Conservation (phyloP, 2,888 invertebrate species). For the Hyppa rectilinea region DNA sequence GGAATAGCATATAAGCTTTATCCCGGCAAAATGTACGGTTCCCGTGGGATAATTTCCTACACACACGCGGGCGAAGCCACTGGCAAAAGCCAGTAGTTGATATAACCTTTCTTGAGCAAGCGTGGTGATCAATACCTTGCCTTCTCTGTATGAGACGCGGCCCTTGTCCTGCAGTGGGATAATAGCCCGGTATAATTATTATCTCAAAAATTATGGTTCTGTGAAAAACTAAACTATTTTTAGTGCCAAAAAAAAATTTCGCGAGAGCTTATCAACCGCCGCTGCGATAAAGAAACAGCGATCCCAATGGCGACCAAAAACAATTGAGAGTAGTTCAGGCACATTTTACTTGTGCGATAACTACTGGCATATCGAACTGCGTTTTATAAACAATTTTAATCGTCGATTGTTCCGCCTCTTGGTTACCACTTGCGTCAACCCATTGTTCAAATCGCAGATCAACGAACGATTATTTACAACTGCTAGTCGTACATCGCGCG, state of each 20-base stretch:
- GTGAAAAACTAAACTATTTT: neutral
- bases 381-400: conserved; percentile 88
- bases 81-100: too few species aligned
- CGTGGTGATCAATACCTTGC: too few species aligned
- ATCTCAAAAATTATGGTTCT: neutral
- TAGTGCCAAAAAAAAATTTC: conserved; percentile 14
- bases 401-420: conserved; percentile 85
- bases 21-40: too few species aligned
- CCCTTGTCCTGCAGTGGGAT: too few species aligned
- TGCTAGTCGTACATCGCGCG: conserved; percentile 73
- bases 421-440: conserved; percentile 80
- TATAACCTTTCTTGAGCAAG: too few species aligned
- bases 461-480: conserved; percentile 72
- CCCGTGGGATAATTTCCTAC: too few species aligned
- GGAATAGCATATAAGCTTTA: too few species aligned
- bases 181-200: too few species aligned
- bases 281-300: conserved; percentile 62
- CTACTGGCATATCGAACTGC: conserved; percentile 78
- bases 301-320: conserved; percentile 65
- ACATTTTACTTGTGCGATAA: conserved; percentile 73
- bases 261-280: conserved; percentile 63
- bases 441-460: conserved; percentile 80
- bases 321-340: conserved; percentile 61
- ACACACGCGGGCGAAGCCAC: too few species aligned
- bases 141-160: too few species aligned